Conservation (phyloP, 2,888 invertebrate genomes). For the Caenorhabditis becei region DNA sequence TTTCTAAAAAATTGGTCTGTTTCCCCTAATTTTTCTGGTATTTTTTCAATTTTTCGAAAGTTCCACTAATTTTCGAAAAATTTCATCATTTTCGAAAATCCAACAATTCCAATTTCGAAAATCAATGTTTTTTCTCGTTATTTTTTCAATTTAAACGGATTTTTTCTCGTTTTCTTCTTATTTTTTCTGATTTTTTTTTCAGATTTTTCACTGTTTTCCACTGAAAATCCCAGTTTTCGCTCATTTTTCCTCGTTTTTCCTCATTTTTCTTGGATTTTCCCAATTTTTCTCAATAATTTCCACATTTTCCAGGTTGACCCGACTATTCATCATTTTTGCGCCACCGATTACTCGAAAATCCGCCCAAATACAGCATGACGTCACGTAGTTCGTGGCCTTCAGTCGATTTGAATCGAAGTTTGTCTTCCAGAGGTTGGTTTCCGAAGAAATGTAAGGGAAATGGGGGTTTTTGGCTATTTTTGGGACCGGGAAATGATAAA, state of each 20-base stretch:
- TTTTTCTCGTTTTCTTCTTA: not conserved
- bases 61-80: too few relatives aligned
- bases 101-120: not conserved
- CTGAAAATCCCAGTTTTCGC: not conserved
- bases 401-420: constrained; percentile 22
- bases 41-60: too few relatives aligned
- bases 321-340: not conserved
- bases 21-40: too few relatives aligned
- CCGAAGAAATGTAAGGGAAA: too few relatives aligned
- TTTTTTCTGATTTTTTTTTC: too few relatives aligned
- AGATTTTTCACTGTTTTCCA: not conserved
- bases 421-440: constrained; percentile 27
- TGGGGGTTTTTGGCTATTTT: too few relatives aligned
- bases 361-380: not conserved
- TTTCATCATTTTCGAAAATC: too few relatives aligned
- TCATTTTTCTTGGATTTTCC: not conserved
- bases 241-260: not conserved
- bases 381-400: constrained; percentile 42
- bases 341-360: not conserved
- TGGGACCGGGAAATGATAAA: too few relatives aligned
- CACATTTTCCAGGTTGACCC: not conserved
- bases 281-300: too few relatives aligned
- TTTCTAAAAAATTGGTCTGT: too few relatives aligned
- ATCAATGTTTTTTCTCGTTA: not conserved
- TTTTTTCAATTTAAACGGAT: not conserved